Conservation (phyloP, 37 sponge, comb jelly and placozoan genomes). For the Beroe forskalii region DNA sequence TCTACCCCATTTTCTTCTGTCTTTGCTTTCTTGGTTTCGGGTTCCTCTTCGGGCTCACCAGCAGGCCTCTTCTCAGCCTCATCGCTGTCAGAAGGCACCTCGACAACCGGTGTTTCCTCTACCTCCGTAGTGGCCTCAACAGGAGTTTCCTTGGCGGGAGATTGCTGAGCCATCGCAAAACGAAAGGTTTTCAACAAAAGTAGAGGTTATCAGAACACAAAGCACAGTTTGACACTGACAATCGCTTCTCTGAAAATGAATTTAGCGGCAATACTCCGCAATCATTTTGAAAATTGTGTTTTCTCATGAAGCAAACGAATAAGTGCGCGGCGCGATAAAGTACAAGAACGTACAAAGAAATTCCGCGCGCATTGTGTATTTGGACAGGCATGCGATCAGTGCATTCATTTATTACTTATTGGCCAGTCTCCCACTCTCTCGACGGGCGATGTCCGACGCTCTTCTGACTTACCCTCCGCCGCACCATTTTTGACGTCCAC, state of each 20-base stretch:
- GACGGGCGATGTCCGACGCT: too few relatives aligned
- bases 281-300: slow-evolving; percentile 19
- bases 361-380: too few relatives aligned
- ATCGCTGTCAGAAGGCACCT: background rate
- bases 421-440: too few relatives aligned
- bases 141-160: slow-evolving; percentile 2
- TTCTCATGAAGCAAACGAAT: too few relatives aligned
- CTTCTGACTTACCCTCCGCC: too few relatives aligned
- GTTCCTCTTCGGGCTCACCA: slow-evolving; percentile 18
- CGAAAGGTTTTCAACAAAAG: too few relatives aligned
- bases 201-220: background rate
- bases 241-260: slow-evolving; percentile 4
- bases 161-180: background rate
- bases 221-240: background rate
- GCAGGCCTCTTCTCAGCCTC: slow-evolving; percentile 7
- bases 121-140: slow-evolving; percentile 11
- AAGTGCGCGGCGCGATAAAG: too few relatives aligned
- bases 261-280: slow-evolving; percentile 6
- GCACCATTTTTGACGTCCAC: too few relatives aligned
- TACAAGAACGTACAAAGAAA: too few relatives aligned
- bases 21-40: slow-evolving; percentile 36
- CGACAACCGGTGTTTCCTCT: slow-evolving; percentile 3
- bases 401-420: too few relatives aligned
- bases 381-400: too few relatives aligned
- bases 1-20: slow-evolving; percentile 2